These are phyloP conservation scores for Amblyopsis rosae DNA, from an alignment of 2,113 vertebrate species.

Conservation along the genomic window DNA sequence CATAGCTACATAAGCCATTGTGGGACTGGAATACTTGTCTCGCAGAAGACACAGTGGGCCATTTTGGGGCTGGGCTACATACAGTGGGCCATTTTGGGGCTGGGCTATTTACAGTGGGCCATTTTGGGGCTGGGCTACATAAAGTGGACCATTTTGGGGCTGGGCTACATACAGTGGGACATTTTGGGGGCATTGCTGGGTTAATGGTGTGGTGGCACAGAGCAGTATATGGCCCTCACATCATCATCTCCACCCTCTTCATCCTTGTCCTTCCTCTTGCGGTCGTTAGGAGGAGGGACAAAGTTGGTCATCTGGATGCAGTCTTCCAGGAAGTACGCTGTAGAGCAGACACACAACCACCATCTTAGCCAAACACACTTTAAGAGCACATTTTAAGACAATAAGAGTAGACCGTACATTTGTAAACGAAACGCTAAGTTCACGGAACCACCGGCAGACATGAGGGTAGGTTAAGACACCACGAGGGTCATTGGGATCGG, in stretches of 20 bases:
- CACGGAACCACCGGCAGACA: not conserved
- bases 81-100: not conserved
- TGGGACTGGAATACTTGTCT: too few species aligned
- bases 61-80: too few species aligned
- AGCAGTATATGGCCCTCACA: slow-evolving; percentile 59
- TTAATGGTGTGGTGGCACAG: not conserved
- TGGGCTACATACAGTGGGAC: not conserved
- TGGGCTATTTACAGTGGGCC: too few species aligned
- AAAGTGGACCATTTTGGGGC: not conserved
- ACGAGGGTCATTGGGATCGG: not conserved
- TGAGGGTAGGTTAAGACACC: not conserved
- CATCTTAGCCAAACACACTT: not conserved
- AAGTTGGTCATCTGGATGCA: slow-evolving; percentile 97
- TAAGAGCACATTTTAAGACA: not conserved
- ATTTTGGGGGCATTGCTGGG: not conserved
- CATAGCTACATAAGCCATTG: too few species aligned
- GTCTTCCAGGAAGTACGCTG: slow-evolving; percentile 96
- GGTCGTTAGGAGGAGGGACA: slow-evolving; percentile 87
- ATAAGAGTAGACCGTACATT: not conserved
- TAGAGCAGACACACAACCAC: not conserved
- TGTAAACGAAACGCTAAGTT: too few species aligned
- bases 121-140: too few species aligned
- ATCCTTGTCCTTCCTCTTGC: slow-evolving; percentile 93
- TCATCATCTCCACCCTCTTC: slow-evolving; percentile 91
- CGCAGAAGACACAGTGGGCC: too few species aligned